Percentiles rank a stretch among this genome's conserved stretches.
Conservation (phyloP, 1,140 invertebrate genomes). For the Colletes gigas region DNA sequence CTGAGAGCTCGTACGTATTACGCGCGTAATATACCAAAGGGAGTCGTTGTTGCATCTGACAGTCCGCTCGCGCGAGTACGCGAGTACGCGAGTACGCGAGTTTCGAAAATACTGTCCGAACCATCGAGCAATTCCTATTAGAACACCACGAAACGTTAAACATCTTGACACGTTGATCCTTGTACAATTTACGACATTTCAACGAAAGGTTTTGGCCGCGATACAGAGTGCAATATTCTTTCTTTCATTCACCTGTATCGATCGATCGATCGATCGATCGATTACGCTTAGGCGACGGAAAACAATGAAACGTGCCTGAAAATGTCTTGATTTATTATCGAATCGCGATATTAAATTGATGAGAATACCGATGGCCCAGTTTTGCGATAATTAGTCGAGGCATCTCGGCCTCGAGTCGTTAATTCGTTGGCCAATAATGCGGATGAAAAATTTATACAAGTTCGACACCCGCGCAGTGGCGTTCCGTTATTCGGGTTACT, state of each 20-base stretch:
- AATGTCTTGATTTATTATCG: neutral
- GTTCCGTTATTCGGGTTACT: neutral
- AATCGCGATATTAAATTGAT: neutral
- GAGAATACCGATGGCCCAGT: neutral
- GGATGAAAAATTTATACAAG: neutral
- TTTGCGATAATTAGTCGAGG: neutral
- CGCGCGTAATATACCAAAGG: constrained; percentile 40
- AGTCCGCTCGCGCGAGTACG: neutral
- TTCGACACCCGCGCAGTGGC: no score
- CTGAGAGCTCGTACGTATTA: constrained; percentile 20
- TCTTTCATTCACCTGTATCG: neutral
- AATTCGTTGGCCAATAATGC: neutral
- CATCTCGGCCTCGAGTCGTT: neutral
- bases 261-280: neutral
- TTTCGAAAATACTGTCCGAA: constrained; percentile 12
- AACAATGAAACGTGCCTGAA: no score
- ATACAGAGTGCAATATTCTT: neutral
- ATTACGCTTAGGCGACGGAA: no score
- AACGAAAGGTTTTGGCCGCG: constrained; percentile 1
- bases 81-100: neutral
- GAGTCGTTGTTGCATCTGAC: constrained; percentile 41
- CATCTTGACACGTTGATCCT: constrained; percentile 44
- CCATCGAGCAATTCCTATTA: constrained; percentile 38
- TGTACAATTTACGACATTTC: constrained; percentile 43
- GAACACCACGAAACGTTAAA: neutral